A percentile compares a stretch with the other conserved stretches of the same genome.
Evolutionary conservation across 2,113 vertebrate genomes (phyloP).

Genomic region (Ancistrus triradiatus): DNA sequence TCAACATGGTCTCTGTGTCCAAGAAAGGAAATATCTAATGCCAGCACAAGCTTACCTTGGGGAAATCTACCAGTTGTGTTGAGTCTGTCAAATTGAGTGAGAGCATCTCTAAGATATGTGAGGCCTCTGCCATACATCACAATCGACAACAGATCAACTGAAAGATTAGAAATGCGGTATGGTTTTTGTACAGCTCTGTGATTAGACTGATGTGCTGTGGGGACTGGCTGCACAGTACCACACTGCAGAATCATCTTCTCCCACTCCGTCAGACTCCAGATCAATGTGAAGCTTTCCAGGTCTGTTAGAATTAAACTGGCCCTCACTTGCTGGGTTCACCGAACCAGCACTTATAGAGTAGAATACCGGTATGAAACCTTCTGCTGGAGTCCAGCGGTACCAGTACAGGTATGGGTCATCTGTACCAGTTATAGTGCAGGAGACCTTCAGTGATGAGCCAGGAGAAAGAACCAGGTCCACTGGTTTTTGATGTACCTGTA

Average conservation of each 20-base stretch:
- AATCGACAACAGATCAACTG: too few species aligned
- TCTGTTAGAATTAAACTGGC: neutral
- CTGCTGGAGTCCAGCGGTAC: constrained; percentile 24
- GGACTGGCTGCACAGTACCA: constrained; percentile 45
- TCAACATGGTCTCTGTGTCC: too few species aligned
- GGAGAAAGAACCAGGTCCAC: constrained; percentile 5
- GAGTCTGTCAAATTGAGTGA: too few species aligned
- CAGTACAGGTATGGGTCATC: constrained; percentile 26
- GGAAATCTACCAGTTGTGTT: too few species aligned
- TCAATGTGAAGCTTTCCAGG: too few species aligned
- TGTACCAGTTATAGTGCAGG: constrained; percentile 9
- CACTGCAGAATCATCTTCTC: constrained; percentile 18
- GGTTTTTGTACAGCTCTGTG: constrained; percentile 38
- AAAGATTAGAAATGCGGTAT: neutral
- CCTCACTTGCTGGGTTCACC: constrained; percentile 1
- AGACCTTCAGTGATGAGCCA: constrained; percentile 9
- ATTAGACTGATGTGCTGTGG: constrained; percentile 28
- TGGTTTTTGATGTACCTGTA: constrained; percentile 22
- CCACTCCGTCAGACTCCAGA: constrained; percentile 3
- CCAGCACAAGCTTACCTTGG: too few species aligned
- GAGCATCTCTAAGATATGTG: too few species aligned
- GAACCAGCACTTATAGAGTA: neutral
- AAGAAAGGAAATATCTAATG: too few species aligned
- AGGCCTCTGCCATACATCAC: too few species aligned
- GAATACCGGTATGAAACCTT: constrained; percentile 17